Conservation (phyloP, 2,113 vertebrate species). For the Archilochus colubris region DNA sequence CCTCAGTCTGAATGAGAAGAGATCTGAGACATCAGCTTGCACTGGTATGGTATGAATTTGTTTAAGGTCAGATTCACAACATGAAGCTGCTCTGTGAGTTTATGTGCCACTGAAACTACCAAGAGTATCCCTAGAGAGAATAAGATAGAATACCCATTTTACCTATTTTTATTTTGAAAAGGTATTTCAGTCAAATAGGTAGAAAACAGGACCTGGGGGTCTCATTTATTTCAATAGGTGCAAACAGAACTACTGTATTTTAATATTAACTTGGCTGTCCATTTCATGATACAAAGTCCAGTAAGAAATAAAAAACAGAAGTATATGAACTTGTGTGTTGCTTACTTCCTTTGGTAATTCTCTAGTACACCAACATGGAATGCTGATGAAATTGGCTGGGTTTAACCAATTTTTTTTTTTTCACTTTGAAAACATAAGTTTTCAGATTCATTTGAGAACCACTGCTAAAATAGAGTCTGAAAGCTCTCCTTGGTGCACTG, state of each 20-base stretch:
- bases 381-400: not conserved
- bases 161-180: not conserved
- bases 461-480: not conserved
- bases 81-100: not conserved
- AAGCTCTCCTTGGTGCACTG: not conserved
- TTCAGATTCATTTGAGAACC: not conserved
- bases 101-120: fast-evolving
- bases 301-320: not conserved
- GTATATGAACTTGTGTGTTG: not conserved
- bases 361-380: not conserved
- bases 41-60: not conserved
- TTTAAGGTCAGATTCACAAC: not conserved
- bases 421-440: not conserved
- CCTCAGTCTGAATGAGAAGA: not conserved
- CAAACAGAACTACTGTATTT: not conserved
- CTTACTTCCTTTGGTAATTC: not conserved
- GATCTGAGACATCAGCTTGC: not conserved
- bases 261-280: not conserved
- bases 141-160: not conserved
- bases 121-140: not conserved
- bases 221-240: not conserved
- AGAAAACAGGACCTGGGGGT: not conserved
- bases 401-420: not conserved
- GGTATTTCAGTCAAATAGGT: not conserved
- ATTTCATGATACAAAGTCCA: not conserved